Evolutionary conservation across 2,888 invertebrate genomes (phyloP).

Genomic region (Caenorhabditis imperialis): DNA sequence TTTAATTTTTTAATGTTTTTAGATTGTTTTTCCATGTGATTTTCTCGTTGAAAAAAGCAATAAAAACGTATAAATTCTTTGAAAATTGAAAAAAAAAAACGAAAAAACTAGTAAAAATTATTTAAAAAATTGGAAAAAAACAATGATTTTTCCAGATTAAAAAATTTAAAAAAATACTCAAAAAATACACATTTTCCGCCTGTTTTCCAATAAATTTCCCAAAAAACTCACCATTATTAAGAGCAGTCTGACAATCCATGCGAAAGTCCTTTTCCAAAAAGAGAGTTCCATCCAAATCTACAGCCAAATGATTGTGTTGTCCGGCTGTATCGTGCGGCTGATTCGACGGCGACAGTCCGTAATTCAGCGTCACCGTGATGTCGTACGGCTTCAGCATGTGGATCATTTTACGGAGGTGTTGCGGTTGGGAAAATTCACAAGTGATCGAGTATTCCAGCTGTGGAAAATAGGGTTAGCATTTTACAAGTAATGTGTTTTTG

Average conservation of each 20-base stretch:
- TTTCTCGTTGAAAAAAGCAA: background rate
- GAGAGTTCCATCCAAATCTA: background rate
- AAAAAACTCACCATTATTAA: conserved; percentile 20
- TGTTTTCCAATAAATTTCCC: too few relatives aligned
- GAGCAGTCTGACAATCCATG: conserved; percentile 11
- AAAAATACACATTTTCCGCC: too few relatives aligned
- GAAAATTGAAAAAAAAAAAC: too few relatives aligned
- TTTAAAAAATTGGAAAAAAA: too few relatives aligned
- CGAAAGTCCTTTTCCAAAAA: conserved; percentile 22
- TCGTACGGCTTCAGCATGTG: conserved; percentile 39
- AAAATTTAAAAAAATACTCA: too few relatives aligned
- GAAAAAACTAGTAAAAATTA: too few relatives aligned
- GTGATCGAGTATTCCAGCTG: conserved; percentile 26
- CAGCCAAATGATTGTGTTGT: conserved; percentile 23
- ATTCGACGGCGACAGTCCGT: background rate
- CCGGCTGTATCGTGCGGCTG: background rate
- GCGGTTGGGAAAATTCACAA: conserved; percentile 32
- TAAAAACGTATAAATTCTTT: background rate
- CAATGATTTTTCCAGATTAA: too few relatives aligned
- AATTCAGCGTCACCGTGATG: conserved; percentile 2
- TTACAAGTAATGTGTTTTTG: too few relatives aligned
- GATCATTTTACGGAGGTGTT: conserved; percentile 25
- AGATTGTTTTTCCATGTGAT: too few relatives aligned
- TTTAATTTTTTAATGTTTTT: too few relatives aligned
- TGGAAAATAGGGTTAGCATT: background rate